Conservation (phyloP, 2,888 invertebrate genomes). For the Apodemia mormo region DNA sequence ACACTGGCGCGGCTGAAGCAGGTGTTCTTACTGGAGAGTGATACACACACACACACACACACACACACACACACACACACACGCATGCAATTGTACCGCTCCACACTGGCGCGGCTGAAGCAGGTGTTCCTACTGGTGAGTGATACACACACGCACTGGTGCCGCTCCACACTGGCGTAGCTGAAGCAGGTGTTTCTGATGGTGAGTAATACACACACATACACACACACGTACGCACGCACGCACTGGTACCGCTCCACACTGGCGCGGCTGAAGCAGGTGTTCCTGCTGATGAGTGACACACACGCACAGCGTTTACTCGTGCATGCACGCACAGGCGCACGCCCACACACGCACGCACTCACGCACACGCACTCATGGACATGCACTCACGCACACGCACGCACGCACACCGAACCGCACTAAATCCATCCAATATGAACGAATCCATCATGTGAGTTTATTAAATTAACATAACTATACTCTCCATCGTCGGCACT, state of each 20-base stretch:
- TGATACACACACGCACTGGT: slow-evolving; percentile 93
- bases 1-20: slow-evolving; percentile 96
- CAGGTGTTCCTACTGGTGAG: slow-evolving; percentile 96
- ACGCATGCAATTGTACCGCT: slow-evolving; percentile 90
- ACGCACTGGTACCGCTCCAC: slow-evolving; percentile 95
- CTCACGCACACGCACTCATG: neutral
- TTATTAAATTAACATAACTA: too few species aligned
- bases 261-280: slow-evolving; percentile 95
- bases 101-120: slow-evolving; percentile 96
- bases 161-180: slow-evolving; percentile 96
- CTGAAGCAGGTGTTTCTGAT: slow-evolving; percentile 96
- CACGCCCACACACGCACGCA: neutral
- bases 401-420: neutral
- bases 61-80: neutral
- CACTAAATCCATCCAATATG: too few species aligned
- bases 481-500: too few species aligned
- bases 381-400: neutral
- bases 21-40: slow-evolving; percentile 93
- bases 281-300: slow-evolving; percentile 91
- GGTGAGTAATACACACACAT: slow-evolving; percentile 78
- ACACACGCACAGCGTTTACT: neutral
- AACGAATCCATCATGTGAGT: too few species aligned
- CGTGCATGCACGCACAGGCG: too few species aligned
- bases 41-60: neutral
- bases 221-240: neutral